Evolutionary conservation across 2,113 vertebrate species (phyloP), one percentile per base, ranked within the genome.

Genomic region (chimpanzee (Pan troglodytes)): DNA sequence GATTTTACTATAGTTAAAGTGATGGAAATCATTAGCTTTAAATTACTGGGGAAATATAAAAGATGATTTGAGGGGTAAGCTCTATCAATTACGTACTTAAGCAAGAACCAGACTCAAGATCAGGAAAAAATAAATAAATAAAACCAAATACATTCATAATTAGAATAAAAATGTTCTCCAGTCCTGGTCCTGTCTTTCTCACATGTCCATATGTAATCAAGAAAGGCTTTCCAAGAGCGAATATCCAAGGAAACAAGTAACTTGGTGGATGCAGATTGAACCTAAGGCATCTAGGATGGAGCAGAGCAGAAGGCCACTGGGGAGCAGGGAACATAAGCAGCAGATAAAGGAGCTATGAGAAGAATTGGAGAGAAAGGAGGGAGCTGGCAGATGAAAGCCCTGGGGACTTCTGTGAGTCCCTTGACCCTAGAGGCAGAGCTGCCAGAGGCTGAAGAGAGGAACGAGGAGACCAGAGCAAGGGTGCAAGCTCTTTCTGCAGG

Each of bases 21-120:
- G 27, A 59, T n/a, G 25, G 78, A 25, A 81, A 17, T 72, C 25
- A 52, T 25, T 55, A 68, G 13, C 38, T 91, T 40, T 18, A 45
- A 90, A 82, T 40, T 88, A 23, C 40, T 88, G 40, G 57, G 20
- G 61, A 73, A 88, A 50, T 30, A 35, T 9, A 27, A 57, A 76
- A 83, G 90, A 16, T 22, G 2, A 89, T 55, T 93, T 87, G 80
- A 88, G 50, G 76, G 85, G 70, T 70, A 90, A 83, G 10, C n/a
- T 80, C 57, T 81, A n/a, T 32, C 70, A 82, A 6, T 76, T 55
- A 90, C 50, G 27, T 75, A 84, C 32, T 76, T 95, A 68, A 93
- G 17, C 70, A 94, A 96, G 86, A 94, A 80, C 10, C 35, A 96
- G 70, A 96, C 55, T 94, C 13, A 78, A 76, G 30, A 84, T 55